Percentiles rank a stretch among this genome's conserved stretches.
phyloP scores from a whole-genome alignment of 2,888 invertebrate species.

The Leistus spinibarbis region DNA sequence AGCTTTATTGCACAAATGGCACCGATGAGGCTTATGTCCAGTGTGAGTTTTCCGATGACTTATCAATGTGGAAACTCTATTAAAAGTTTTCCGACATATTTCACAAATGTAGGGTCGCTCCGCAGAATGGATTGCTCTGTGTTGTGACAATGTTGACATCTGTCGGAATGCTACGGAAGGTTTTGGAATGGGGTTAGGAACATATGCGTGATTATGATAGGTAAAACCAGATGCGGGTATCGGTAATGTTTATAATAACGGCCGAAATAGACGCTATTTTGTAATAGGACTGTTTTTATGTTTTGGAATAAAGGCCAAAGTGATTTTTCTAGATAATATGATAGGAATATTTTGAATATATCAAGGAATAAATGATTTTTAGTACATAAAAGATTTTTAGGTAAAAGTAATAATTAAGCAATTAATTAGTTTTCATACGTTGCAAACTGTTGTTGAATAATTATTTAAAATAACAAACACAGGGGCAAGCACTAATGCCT shows the following conservation, averaged over 20 bases:
- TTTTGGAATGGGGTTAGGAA: not conserved
- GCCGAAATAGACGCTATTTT: not conserved
- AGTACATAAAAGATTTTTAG: too few relatives aligned
- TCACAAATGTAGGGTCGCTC: constrained; percentile 76
- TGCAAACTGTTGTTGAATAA: too few relatives aligned
- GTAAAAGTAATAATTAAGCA: too few relatives aligned
- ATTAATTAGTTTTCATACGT: too few relatives aligned
- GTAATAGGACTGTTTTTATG: not conserved
- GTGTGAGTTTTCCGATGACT: constrained; percentile 81
- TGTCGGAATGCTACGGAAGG: constrained; percentile 65
- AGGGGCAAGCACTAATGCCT: too few relatives aligned
- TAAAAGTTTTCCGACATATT: constrained; percentile 77
- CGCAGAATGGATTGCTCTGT: constrained; percentile 78
- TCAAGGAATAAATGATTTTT: too few relatives aligned
- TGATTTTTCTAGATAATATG: not conserved
- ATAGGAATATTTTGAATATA: too few relatives aligned
- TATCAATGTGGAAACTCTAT: constrained; percentile 79
- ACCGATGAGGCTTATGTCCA: constrained; percentile 74
- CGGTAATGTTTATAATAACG: constrained; percentile 4
- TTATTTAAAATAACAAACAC: too few relatives aligned
- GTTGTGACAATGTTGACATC: constrained; percentile 76
- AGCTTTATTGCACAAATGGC: constrained; percentile 76
- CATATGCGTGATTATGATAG: not conserved
- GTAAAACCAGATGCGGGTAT: not conserved
- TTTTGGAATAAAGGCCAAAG: not conserved